Evolutionary conservation across 1,140 invertebrate genomes (phyloP).

Genomic region (Scylla paramamosain): DNA sequence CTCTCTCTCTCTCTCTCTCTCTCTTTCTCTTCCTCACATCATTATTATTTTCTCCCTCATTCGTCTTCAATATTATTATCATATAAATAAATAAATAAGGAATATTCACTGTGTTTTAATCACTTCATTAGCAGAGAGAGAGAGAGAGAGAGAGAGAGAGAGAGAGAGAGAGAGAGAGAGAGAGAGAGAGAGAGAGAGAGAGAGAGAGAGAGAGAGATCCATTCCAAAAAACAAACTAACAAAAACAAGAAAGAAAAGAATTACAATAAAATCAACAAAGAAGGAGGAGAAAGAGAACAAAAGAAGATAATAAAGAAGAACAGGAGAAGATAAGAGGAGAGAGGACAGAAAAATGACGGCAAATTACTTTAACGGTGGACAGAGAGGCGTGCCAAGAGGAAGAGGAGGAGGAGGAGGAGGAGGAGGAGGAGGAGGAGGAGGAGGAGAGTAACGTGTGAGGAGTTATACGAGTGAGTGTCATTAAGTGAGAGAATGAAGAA

Average conservation of each 20-base stretch:
- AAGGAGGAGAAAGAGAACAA: neutral
- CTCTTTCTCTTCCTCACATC: too few species aligned
- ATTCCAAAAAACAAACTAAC: too few species aligned
- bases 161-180: neutral
- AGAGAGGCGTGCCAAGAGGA: neutral
- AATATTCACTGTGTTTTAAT: neutral
- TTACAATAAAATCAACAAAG: too few species aligned
- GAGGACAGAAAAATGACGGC: neutral
- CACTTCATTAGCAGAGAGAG: neutral
- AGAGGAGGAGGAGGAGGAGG: neutral
- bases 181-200: too few species aligned
- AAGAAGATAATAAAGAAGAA: neutral
- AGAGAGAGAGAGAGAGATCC: too few species aligned
- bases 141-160: neutral
- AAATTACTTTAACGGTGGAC: neutral
- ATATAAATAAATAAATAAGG: too few species aligned
- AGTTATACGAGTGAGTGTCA: neutral
- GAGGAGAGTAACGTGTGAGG: constrained; percentile 9
- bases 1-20: too few species aligned
- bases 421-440: constrained; percentile 13
- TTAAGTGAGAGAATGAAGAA: constrained; percentile 1
- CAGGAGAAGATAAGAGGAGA: neutral
- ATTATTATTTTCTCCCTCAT: too few species aligned
- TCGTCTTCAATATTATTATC: too few species aligned
- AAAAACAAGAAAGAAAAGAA: too few species aligned